Conservation (phyloP, 2,888 invertebrate genomes). For the Tortrix viridana region DNA sequence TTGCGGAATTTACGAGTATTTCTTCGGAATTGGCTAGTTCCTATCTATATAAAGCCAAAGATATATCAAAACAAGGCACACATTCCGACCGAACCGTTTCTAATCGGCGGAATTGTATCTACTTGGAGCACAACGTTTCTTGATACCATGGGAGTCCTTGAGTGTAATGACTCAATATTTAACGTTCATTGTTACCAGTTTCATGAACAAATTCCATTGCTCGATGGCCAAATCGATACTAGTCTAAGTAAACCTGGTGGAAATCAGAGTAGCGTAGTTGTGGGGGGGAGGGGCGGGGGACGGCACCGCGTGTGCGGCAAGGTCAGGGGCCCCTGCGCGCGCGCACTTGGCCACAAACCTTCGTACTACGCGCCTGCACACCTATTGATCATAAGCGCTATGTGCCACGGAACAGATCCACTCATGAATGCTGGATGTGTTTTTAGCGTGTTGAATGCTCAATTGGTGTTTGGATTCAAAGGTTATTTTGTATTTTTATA, state of each 20-base stretch:
- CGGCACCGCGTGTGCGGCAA: slow-evolving; percentile 62
- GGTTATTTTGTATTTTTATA: slow-evolving; percentile 13
- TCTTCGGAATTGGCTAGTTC: slow-evolving; percentile 10
- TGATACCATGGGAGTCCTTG: slow-evolving; percentile 19
- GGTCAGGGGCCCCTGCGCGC: slow-evolving; percentile 74
- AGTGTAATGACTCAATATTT: slow-evolving; percentile 29
- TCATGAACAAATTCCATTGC: slow-evolving; percentile 45
- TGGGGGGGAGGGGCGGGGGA: slow-evolving; percentile 45
- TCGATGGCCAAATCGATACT: slow-evolving; percentile 41
- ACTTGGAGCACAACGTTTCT: slow-evolving; percentile 9
- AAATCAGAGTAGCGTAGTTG: slow-evolving; percentile 51
- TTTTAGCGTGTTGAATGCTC: slow-evolving; percentile 20
- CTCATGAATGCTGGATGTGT: slow-evolving; percentile 19
- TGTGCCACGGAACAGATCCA: slow-evolving; percentile 28
- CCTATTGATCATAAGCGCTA: slow-evolving; percentile 55
- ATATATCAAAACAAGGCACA: slow-evolving; percentile 9
- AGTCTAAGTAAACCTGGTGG: slow-evolving; percentile 50
- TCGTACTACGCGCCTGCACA: slow-evolving; percentile 49
- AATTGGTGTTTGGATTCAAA: background rate
- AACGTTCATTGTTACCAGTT: slow-evolving; percentile 31
- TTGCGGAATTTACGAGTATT: slow-evolving; percentile 17
- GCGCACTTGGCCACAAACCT: slow-evolving; percentile 54
- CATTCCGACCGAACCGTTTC: slow-evolving; percentile 5
- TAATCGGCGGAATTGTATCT: slow-evolving; percentile 7
- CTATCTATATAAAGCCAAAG: background rate